Evolutionary conservation across 2,113 vertebrate species (phyloP).

Genomic region (Anguilla japonica): DNA sequence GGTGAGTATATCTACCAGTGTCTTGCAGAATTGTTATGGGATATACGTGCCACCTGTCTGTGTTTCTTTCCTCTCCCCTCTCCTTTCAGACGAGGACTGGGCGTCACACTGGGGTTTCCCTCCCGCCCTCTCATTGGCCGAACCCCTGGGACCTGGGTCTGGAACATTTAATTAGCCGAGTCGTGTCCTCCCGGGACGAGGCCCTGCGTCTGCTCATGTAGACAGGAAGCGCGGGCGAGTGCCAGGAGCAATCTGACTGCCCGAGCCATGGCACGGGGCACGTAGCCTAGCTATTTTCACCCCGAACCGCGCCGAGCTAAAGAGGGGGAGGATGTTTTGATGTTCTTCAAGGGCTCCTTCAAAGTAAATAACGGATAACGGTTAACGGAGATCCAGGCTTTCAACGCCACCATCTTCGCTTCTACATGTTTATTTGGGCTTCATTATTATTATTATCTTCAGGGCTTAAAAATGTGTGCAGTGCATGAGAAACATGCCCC

Average conservation of each 20-base stretch:
- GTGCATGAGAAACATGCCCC: neutral
- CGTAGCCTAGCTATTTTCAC: constrained; percentile 48
- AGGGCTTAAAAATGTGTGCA: neutral
- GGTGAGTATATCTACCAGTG: neutral
- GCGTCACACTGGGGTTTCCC: neutral
- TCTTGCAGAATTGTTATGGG: neutral
- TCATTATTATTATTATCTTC: neutral
- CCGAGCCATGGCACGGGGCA: constrained; percentile 41
- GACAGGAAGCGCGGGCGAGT: constrained; percentile 42
- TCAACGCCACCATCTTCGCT: neutral
- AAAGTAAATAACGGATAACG: neutral
- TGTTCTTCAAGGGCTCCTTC: neutral
- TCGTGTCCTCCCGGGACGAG: constrained; percentile 24
- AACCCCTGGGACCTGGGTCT: constrained; percentile 17
- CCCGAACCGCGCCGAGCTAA: constrained; percentile 16
- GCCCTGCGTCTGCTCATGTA: constrained; percentile 23
- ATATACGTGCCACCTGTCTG: neutral
- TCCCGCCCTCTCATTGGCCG: neutral
- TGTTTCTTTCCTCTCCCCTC: neutral
- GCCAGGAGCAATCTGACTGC: constrained; percentile 31
- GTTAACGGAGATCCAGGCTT: neutral
- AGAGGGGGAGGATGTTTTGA: constrained; percentile 7
- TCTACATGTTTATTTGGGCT: neutral
- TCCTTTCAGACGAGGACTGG: neutral
- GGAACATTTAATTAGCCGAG: constrained; percentile 46